phyloP scores from a whole-genome alignment of 2,888 invertebrate species.

The Subacronicta megacephala region DNA sequence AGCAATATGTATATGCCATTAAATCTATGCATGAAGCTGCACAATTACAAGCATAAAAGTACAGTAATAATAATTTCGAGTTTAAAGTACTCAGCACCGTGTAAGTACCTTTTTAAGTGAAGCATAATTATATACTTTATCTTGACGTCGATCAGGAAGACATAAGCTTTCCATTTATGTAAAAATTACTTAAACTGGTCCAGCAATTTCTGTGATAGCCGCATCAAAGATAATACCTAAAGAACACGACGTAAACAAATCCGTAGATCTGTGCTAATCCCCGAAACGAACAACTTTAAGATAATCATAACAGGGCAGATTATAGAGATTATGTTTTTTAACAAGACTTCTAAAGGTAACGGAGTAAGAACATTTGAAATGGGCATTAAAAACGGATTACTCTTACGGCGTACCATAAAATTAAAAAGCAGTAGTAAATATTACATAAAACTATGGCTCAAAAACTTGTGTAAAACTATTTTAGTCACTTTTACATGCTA shows the following conservation, averaged over 20 bases:
- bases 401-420: constrained; percentile 64
- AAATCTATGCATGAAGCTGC: constrained; percentile 15
- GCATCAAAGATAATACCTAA: constrained; percentile 30
- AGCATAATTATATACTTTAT: constrained; percentile 47
- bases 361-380: constrained; percentile 35
- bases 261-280: constrained; percentile 18
- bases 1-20: constrained; percentile 9
- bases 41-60: constrained; percentile 30
- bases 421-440: constrained; percentile 68
- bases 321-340: constrained; percentile 23
- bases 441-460: constrained; percentile 56
- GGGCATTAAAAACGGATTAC: constrained; percentile 56
- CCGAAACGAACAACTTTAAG: constrained; percentile 7
- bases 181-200: constrained; percentile 40
- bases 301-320: constrained; percentile 22
- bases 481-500: constrained; percentile 51
- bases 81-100: constrained; percentile 33
- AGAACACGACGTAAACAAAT: constrained; percentile 15
- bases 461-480: constrained; percentile 54
- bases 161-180: constrained; percentile 51
- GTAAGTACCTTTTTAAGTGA: constrained; percentile 44
- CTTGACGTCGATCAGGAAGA: constrained; percentile 48
- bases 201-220: constrained; percentile 19
- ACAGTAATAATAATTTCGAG: constrained; percentile 26
- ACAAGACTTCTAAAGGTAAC: constrained; percentile 30